Evolutionary conservation across 2,113 vertebrate species (phyloP).

Genomic region (Albula goreensis): DNA sequence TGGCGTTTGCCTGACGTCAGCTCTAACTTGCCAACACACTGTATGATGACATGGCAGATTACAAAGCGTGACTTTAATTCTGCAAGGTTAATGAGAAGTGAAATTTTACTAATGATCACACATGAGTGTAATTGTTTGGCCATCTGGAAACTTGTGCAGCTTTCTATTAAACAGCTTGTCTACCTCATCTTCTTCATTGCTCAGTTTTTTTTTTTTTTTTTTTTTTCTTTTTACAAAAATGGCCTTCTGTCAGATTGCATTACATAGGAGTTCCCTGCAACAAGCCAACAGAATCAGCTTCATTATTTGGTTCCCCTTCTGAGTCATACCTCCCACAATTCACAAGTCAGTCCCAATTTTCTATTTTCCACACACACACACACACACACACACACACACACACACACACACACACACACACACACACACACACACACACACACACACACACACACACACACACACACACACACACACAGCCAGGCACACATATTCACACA

Average conservation of each 20-base stretch:
- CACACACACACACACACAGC: not conserved
- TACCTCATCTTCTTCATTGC: not conserved
- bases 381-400: not conserved
- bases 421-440: not conserved
- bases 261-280: not conserved
- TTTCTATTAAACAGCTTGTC: not conserved
- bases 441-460: not conserved
- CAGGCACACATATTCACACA: not conserved
- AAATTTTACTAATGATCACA: not conserved
- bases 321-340: not conserved
- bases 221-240: not conserved
- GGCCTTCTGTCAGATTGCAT: not conserved
- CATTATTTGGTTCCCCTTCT: not conserved
- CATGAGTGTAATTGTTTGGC: not conserved
- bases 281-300: not conserved
- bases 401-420: not conserved
- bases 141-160: not conserved
- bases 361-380: not conserved
- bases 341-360: not conserved
- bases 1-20: not conserved
- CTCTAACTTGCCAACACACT: not conserved
- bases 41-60: not conserved
- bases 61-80: not conserved
- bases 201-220: not conserved
- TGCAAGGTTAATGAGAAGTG: not conserved